Conservation (phyloP, 2,797 vertebrate genomes). For the Malurus splendens region DNA sequence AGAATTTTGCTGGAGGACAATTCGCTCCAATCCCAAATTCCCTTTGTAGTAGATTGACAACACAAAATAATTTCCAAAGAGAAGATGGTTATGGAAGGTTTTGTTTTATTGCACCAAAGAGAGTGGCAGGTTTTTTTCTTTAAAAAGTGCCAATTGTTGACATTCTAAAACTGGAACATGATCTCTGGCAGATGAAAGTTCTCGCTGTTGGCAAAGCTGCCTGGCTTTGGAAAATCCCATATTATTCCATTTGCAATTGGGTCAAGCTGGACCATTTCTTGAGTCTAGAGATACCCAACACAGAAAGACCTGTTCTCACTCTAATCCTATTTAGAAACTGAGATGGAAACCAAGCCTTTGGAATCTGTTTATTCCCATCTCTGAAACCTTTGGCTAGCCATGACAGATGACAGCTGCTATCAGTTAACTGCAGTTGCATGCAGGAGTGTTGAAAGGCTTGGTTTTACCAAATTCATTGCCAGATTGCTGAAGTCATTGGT, state of each 20-base stretch:
- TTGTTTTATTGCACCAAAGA: not conserved
- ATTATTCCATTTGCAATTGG: not conserved
- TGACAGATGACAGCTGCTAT: not conserved
- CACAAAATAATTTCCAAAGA: not conserved
- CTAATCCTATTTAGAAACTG: not conserved
- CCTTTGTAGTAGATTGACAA: not conserved
- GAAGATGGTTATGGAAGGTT: not conserved
- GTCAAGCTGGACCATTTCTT: not conserved
- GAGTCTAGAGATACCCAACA: not conserved
- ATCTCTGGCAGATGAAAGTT: not conserved
- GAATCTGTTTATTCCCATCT: not conserved
- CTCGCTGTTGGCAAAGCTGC: not conserved
- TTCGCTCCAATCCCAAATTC: not conserved
- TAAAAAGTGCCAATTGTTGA: not conserved
- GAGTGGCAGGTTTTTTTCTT: not conserved
- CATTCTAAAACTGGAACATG: not conserved
- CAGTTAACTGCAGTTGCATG: not conserved
- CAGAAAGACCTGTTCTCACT: not conserved
- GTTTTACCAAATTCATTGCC: not conserved
- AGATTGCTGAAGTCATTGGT: not conserved
- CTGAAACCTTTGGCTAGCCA: not conserved
- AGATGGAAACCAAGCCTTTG: not conserved
- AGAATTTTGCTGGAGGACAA: not conserved
- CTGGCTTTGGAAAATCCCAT: not conserved
- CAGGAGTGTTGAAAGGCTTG: not conserved